A percentile compares a stretch with the other conserved stretches of the same genome.
Evolutionary conservation across 1,140 invertebrate genomes (phyloP).

Genomic region (Drosophila pandora): DNA sequence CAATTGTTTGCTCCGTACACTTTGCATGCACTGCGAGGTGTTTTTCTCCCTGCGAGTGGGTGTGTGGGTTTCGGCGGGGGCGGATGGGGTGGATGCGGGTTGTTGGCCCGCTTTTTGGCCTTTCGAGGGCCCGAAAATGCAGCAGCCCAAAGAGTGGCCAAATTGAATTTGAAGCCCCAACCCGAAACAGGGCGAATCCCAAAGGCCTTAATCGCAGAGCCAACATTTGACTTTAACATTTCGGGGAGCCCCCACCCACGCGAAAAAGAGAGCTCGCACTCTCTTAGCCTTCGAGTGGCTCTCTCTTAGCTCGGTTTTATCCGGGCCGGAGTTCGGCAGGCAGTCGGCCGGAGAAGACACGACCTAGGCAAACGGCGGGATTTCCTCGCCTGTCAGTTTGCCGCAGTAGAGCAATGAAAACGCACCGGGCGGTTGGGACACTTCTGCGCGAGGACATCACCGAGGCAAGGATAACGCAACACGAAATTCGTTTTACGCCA

Average conservation of each 20-base stretch:
- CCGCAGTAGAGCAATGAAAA: slow-evolving; percentile 74
- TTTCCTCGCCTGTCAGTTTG: slow-evolving; percentile 64
- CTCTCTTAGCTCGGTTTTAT: slow-evolving; percentile 56
- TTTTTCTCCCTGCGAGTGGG: slow-evolving; percentile 21
- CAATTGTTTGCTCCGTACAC: slow-evolving; percentile 56
- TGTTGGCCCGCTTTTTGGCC: background rate
- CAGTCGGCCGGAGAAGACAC: slow-evolving; percentile 41
- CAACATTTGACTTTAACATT: slow-evolving; percentile 21
- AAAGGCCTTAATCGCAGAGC: slow-evolving; percentile 26
- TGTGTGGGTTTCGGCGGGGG: background rate
- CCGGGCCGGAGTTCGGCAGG: slow-evolving; percentile 44
- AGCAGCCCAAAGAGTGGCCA: slow-evolving; percentile 45
- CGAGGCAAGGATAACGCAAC: slow-evolving; percentile 1
- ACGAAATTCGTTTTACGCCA: background rate
- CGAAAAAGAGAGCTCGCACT: slow-evolving; percentile 18
- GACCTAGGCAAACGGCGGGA: slow-evolving; percentile 51
- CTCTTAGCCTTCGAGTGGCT: slow-evolving; percentile 22
- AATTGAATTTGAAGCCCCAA: slow-evolving; percentile 73
- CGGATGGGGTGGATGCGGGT: background rate
- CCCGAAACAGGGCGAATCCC: slow-evolving; percentile 49
- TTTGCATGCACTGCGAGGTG: slow-evolving; percentile 61
- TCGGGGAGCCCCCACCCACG: slow-evolving; percentile 1
- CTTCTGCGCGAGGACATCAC: slow-evolving; percentile 16
- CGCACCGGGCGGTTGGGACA: slow-evolving; percentile 59
- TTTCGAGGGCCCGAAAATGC: slow-evolving; percentile 31